Conservation (phyloP, 2,888 invertebrate genomes). For the Lysandra bellargus region DNA sequence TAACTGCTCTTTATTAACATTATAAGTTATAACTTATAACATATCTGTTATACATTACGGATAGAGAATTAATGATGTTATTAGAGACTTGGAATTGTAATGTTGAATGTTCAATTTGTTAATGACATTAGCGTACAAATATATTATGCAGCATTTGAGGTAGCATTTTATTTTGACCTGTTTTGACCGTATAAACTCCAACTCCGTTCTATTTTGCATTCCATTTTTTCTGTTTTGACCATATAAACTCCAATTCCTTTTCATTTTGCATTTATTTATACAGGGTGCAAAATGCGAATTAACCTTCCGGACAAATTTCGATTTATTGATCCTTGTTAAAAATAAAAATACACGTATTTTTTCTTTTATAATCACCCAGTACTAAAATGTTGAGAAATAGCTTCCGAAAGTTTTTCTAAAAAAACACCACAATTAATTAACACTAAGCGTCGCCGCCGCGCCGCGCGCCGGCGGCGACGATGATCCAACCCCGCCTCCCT, state of each 20-base stretch:
- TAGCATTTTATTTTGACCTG: conserved; percentile 2
- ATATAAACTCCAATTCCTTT: not conserved
- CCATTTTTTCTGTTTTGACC: not conserved
- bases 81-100: conserved; percentile 48
- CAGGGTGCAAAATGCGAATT: too few species aligned
- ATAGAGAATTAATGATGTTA: conserved; percentile 24
- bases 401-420: too few species aligned
- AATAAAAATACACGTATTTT: too few species aligned
- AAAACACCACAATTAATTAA: too few species aligned
- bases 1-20: not conserved
- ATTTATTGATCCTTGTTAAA: too few species aligned
- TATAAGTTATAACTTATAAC: conserved; percentile 28
- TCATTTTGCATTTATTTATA: not conserved
- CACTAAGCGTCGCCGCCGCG: too few species aligned
- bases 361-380: too few species aligned
- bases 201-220: not conserved
- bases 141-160: conserved; percentile 42
- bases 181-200: not conserved
- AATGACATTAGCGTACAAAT: conserved; percentile 52
- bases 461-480: too few species aligned
- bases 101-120: conserved; percentile 61
- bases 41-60: conserved; percentile 36
- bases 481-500: too few species aligned
- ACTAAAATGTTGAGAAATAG: too few species aligned
- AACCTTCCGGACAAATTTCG: too few species aligned